Base-by-base conservation (phyloP, 2,888 invertebrate species). In the Sericinus montela region DNA sequence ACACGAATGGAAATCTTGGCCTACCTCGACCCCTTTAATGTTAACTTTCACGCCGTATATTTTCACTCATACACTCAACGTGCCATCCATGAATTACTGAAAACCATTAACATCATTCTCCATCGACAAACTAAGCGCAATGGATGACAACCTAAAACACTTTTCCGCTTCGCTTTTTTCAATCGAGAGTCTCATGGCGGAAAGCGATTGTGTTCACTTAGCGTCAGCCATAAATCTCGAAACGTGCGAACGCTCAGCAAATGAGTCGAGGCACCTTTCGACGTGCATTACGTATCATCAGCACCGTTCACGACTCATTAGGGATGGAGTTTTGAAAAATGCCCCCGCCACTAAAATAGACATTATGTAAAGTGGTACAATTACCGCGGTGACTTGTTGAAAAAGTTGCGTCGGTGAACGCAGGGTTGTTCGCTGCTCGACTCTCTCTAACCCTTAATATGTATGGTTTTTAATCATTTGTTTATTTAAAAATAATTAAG, bases 291-390 rank as follows among this genome's bases (percentile, higher is more conserved):
- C 68, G 66, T 62, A 63, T 68, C 76, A 75, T 74, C 76, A 73
- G 57, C 66, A 68, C 72, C 69, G 72, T 81, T 86, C 84, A 73
- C 84, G 83, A 76, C 80, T 85, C 86, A 84, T 85, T 86, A 86
- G 75, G 71, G 70, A 67, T 65, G 63, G 59, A 64, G 70, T 69
- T 71, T 64, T 73, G 79, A 79, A 79, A 81, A 84, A 82, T 79
- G 76, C 68, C 67, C 69, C 63, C 76, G 69, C 65, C 72, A 85
- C 84, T 86, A 80, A 85, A 86, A 85, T 84, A 86, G 79, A 85
- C 87, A 86, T 87, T 87, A 87, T 83, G 84, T 75, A 81, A 83
- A 88, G 86, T 86, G 83, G 64, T 73, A 75, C 85, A 83, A 86
- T 86, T 81, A 84, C 80, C 65, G 72, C 65, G 67, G 75, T 79